Percentiles rank a stretch among this genome's conserved stretches.
Evolutionary conservation across 2,888 invertebrate genomes (phyloP).

Genomic region (Leptopilina syphax): DNA sequence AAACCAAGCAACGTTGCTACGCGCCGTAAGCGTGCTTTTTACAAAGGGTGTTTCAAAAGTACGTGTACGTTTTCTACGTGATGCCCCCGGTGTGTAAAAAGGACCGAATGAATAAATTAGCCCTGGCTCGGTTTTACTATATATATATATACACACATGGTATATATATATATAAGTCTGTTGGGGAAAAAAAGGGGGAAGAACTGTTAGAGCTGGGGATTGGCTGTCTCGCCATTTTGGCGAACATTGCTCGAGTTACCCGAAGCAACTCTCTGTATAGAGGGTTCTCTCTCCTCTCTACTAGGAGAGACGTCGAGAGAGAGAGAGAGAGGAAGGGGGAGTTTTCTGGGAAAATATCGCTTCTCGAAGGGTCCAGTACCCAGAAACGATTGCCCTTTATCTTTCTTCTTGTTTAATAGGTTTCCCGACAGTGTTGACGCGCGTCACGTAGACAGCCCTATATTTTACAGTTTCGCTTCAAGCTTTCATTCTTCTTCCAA

Average conservation of each 20-base stretch:
- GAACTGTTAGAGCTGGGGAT: constrained; percentile 59
- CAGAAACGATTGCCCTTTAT: constrained; percentile 37
- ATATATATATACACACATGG: too few species aligned
- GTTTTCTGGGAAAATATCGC: constrained; percentile 28
- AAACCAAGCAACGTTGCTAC: constrained; percentile 65
- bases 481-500: not conserved
- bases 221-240: constrained; percentile 72
- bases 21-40: constrained; percentile 72
- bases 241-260: constrained; percentile 60
- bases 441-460: constrained; percentile 27
- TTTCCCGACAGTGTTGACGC: constrained; percentile 37
- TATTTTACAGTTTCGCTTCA: constrained; percentile 30
- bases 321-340: not conserved
- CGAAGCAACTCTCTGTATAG: not conserved
- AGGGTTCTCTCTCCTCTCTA: too few species aligned
- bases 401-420: constrained; percentile 38
- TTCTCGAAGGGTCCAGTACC: constrained; percentile 33
- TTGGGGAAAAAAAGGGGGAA: constrained; percentile 44
- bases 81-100: constrained; percentile 71
- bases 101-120: constrained; percentile 76
- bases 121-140: constrained; percentile 53
- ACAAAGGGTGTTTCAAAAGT: constrained; percentile 74
- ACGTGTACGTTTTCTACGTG: constrained; percentile 60
- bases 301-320: too few species aligned
- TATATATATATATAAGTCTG: constrained; percentile 50